Evolutionary conservation across 2,113 vertebrate genomes (phyloP), one percentile per base, ranked within the genome.

Genomic region (Verasper variegatus): DNA sequence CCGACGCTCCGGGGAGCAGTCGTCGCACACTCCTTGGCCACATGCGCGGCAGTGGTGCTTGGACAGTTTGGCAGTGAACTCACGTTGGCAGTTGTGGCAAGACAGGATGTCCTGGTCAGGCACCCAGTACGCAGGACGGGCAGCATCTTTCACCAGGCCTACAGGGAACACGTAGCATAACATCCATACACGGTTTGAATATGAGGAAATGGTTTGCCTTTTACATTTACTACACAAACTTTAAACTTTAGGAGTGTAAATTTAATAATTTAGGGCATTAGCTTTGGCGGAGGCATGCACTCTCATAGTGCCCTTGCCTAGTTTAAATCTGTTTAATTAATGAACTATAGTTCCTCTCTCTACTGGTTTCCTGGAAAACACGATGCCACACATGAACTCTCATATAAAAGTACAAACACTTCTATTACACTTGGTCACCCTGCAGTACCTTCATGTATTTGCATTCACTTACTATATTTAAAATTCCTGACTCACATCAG

Each of bases 31-130:
- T 21, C 98, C 98, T 91, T 99, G 97, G 73, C 98, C 98, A 2
- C 98, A 99, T 86, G 98, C 97, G 42, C 98, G 96, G 88, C 98
- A 99, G 94, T 99, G 98, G 90, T 99, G 98, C 84, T 98, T 99
- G 86, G 98, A 98, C 68, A 99, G 95, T 83, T 97, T 99, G 93
- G 96, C 76, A 76, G 94, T 97, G 94, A 99, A 99, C 77, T 97
- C 96, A 37, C 97, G 96, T 75, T 94, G 96, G 93, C 98, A 99
- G 81, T 92, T 95, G 93, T 96, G 94, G 92, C 98, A 99, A 78
- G 95, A 94, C 78, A 95, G 93, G 90, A 99, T 98, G 88, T 99
- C 97, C 15, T 99, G 97, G 90, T 99, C 98, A 9, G 98, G 98
- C 67, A 99, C 97, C 98, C 98, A 99, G 92, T 99, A 99, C 1